A percentile compares a stretch with the other conserved stretches of the same genome.
These are phyloP conservation scores for Microcebus tavaratra DNA, from an alignment of 2,113 vertebrate species.

Conservation along the genomic window DNA sequence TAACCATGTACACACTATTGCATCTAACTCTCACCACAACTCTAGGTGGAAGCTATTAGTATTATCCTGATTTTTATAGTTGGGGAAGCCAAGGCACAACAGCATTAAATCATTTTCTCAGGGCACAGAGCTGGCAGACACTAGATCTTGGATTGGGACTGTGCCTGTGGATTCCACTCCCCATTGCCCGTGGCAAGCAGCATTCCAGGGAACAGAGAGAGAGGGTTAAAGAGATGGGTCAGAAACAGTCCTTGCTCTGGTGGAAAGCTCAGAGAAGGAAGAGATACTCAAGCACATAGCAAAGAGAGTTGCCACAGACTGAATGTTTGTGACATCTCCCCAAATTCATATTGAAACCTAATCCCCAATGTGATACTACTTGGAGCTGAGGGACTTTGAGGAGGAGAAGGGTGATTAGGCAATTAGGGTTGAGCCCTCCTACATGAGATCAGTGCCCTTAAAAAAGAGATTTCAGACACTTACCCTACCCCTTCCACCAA, in stretches of 20 bases:
- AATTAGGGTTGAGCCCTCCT: too few relatives aligned
- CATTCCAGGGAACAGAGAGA: neutral
- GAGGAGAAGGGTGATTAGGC: neutral
- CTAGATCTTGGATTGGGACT: rapidly evolving
- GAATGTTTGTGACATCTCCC: neutral
- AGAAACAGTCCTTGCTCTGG: rapidly evolving
- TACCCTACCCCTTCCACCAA: neutral
- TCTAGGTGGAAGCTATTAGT: rapidly evolving
- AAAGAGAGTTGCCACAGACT: rapidly evolving
- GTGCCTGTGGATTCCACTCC: too few relatives aligned
- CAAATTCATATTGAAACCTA: neutral
- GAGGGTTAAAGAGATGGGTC: neutral
- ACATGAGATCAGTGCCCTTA: neutral
- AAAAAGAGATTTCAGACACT: neutral
- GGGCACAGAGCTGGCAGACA: rapidly evolving
- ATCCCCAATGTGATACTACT: neutral
- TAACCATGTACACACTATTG: rapidly evolving
- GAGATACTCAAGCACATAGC: rapidly evolving
- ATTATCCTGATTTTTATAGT: rapidly evolving
- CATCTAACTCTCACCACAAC: rapidly evolving
- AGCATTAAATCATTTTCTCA: neutral
- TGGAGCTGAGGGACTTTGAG: neutral
- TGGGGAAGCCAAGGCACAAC: neutral
- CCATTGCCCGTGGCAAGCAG: neutral
- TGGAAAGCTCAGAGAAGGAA: neutral